phyloP scores from a whole-genome alignment of 2,888 invertebrate species.

The Acleris laterana region DNA sequence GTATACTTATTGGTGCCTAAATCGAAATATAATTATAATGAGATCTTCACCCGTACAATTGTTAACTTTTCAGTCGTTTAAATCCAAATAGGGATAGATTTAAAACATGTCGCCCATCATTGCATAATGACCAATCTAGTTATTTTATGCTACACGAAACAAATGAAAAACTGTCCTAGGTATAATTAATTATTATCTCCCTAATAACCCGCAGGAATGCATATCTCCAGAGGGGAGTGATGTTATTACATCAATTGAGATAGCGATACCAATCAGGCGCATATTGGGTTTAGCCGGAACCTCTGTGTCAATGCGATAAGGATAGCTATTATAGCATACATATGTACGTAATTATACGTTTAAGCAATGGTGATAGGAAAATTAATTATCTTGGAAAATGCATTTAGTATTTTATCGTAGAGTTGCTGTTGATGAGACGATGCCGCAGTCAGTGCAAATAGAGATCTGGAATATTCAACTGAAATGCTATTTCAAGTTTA shows the following conservation, averaged over 20 bases:
- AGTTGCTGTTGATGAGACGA: no score
- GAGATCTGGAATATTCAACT: no score
- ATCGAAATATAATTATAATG: no score
- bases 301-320: constrained; percentile 38
- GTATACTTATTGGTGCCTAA: no score
- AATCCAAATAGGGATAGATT: no score
- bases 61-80: no score
- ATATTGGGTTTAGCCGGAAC: constrained; percentile 43
- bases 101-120: neutral
- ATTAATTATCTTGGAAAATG: neutral
- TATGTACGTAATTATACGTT: constrained; percentile 19
- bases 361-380: constrained; percentile 19
- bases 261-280: constrained; percentile 41
- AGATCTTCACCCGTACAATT: no score
- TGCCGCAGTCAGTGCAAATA: no score
- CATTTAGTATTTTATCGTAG: no score
- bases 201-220: constrained; percentile 21
- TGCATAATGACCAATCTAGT: neutral
- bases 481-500: no score
- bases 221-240: constrained; percentile 21
- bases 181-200: neutral
- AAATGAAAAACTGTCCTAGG: neutral
- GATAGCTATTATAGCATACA: constrained; percentile 5
- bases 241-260: constrained; percentile 42
- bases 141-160: neutral